Evolutionary conservation across 2,113 vertebrate genomes (phyloP).

Genomic region (Delphinapterus leucas): DNA sequence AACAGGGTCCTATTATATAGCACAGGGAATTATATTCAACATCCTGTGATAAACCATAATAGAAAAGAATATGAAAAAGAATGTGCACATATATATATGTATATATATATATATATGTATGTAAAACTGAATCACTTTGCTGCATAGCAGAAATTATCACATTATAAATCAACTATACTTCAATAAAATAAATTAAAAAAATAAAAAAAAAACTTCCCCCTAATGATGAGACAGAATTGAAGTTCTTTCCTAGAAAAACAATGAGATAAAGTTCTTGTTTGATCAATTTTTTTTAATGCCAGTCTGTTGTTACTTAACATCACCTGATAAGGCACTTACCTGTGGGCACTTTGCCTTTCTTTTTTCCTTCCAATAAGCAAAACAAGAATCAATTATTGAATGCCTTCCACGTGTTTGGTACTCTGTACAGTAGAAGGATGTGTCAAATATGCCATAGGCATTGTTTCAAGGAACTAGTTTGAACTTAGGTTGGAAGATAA

Average conservation of each 20-base stretch:
- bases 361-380: background rate
- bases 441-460: background rate
- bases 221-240: background rate
- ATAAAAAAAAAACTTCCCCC: background rate
- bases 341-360: background rate
- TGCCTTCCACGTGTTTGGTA: background rate
- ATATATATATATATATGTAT: too few relatives aligned
- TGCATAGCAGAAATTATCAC: background rate
- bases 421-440: background rate
- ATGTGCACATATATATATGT: background rate
- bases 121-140: background rate
- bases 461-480: constrained; percentile 24
- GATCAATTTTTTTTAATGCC: background rate
- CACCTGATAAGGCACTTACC: background rate
- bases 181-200: background rate
- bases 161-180: background rate
- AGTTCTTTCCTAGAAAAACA: background rate
- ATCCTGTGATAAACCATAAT: background rate
- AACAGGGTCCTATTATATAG: background rate
- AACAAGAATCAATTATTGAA: constrained; percentile 36
- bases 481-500: background rate
- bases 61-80: background rate
- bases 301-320: background rate
- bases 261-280: background rate
- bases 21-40: background rate